Base-by-base conservation (phyloP, 2,888 invertebrate species). In the Rotaria magnacalcarata region DNA sequence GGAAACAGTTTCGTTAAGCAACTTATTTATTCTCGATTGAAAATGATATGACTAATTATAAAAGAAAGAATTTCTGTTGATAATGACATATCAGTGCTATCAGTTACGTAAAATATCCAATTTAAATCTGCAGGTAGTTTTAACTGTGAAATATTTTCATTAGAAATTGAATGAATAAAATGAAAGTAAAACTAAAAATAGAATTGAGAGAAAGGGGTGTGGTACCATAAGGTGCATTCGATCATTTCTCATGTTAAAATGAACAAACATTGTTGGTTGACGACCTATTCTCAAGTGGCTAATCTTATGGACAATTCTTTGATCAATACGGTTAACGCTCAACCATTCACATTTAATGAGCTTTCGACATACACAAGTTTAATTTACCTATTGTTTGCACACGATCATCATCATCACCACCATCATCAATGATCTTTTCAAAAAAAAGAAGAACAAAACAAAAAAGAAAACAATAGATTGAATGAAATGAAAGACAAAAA, bases 311-410 rank as follows among this genome's bases (percentile, higher is more conserved):
- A 67, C 67, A 67, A 67, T 67, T 67, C 67, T 67, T 67, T 67
- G 67, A 67, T 67, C 67, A 67, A 67, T 67, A 67, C 67, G 67
- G 67, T 67, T 67, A 67, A 67, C 67, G 67, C 27, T 67, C 67
- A 67, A 67, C 67, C 67, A 67, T 67, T 34, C 16, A 67, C 16
- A 67, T 27, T 34, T 67, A 67, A 67, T 67, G 67, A 67, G 67
- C 67, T 67, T 67, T 67, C 3, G 67, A 67, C 67, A 67, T 16
- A 67, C 67, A 67, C 8, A 27, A 27, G 3, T 67, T 67, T 67
- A 67, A 67, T 67, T 67, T 34, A 67, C 34, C 67, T 67, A 34
- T 67, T 67, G 67, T 67, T 60, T 60, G 60, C 27, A 60, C 60
- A 60, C 27, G 27, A 60, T 14, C 67, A 67, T 67, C 34, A 67